Base-by-base conservation (phyloP, 2,797 vertebrate genomes). In the Phoxinus dragarum region DNA sequence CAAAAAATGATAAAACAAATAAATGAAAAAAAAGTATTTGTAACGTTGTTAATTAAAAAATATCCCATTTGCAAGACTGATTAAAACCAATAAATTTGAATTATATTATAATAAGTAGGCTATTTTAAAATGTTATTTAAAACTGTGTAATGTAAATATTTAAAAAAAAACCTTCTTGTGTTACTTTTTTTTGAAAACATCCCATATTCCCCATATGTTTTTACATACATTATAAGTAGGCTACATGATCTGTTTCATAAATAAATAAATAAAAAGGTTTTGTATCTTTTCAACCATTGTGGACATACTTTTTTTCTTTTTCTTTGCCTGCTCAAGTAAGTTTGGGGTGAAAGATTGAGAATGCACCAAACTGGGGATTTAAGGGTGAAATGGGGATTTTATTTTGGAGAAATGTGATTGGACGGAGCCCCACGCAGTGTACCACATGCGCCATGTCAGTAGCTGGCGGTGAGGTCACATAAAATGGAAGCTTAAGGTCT, bases 401-500 rank as follows among this genome's bases (percentile, higher is more conserved):
- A 27, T 74, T 67, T 76, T 69, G 19, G 75, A 47, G 52, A 78
- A 79, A 54, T 79, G 4, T 79, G 66, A 84, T 84, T 84, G 83
- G 83, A 36, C 27, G 8, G 11, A 59, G 38, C 75, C 64, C 64
- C 82, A 34, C 40, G 40, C 83, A 68, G 49, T 44, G 83, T 34
- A 36, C 52, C 66, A 72, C 83, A 31, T 27, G 5, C 67, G 38
- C 83, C 83, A 84, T 78, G 66, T 84, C 83, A 59, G 74, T 84
- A 61, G 75, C 52, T 79, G 27, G 5, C 14, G 81, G 84, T 77
- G 61, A 84, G 78, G 82, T 85, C 84, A 76, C 74, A 73, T 81
- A 86, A 87, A 87, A 86, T 82, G 80, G 71, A 71, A 86, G 82
- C 56, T 84, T 76, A 77, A 79, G 44, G 34, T 84, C 80, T 82